These are phyloP conservation scores for Colletes latitarsis DNA, from an alignment of 1,140 invertebrate genomes.

Conservation along the genomic window DNA sequence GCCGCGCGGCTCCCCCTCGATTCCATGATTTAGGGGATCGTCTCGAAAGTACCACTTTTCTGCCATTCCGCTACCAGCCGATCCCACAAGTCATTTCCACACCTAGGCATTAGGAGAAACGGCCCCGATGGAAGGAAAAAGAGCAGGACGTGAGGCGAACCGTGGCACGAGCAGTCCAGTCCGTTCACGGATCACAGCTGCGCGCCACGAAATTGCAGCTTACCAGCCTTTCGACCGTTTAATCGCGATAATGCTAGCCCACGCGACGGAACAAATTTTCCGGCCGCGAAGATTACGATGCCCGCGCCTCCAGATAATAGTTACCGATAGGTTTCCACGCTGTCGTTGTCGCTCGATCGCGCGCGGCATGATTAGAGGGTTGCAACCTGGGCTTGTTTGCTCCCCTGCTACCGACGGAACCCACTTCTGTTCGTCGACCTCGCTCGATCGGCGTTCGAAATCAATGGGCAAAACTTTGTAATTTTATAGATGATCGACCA, in stretches of 20 bases:
- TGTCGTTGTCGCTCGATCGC: constrained; percentile 10
- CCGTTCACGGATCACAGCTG: constrained; percentile 61
- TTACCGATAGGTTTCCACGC: constrained; percentile 17
- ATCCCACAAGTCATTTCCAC: constrained; percentile 68
- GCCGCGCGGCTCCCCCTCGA: constrained; percentile 49
- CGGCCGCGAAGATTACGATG: constrained; percentile 40
- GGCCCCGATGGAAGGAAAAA: not conserved
- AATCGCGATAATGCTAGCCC: constrained; percentile 49
- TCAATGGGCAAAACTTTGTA: too few relatives aligned
- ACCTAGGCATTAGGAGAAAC: constrained; percentile 61
- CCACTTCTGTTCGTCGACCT: too few relatives aligned
- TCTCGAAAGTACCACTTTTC: constrained; percentile 63
- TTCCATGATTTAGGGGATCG: constrained; percentile 66
- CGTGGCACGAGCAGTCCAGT: constrained; percentile 58
- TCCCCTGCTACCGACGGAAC: constrained; percentile 9
- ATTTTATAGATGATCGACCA: too few relatives aligned
- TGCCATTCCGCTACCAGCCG: constrained; percentile 60
- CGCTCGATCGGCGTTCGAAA: too few relatives aligned
- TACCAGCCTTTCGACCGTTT: constrained; percentile 43
- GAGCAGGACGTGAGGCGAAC: constrained; percentile 8
- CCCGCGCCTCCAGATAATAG: constrained; percentile 2
- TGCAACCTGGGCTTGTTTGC: not conserved
- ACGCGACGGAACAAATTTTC: constrained; percentile 48
- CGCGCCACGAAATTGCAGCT: constrained; percentile 63
- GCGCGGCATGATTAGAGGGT: constrained; percentile 3